Evolutionary conservation across 35 echinoderm and acorn worm species (phyloP).

Genomic region (Ophioderma brevispina): DNA sequence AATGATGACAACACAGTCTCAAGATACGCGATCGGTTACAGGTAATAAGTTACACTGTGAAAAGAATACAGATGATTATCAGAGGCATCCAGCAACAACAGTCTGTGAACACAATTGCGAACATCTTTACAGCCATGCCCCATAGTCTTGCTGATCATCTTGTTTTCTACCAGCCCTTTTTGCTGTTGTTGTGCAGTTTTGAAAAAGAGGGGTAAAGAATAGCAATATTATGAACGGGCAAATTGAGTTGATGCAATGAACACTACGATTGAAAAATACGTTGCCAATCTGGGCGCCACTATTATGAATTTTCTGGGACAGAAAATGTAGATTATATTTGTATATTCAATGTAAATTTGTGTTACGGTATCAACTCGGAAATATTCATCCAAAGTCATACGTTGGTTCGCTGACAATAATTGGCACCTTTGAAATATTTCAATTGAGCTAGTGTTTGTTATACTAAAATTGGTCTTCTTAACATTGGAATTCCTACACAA

Average conservation of each 20-base stretch:
- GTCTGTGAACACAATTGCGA: not conserved
- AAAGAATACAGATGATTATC: not conserved
- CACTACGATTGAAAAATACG: not conserved
- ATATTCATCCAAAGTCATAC: not conserved
- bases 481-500: not conserved
- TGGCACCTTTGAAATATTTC: no score
- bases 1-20: not conserved
- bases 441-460: not conserved
- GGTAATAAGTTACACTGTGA: not conserved
- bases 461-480: not conserved
- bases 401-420: no score
- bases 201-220: not conserved
- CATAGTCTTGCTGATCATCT: not conserved
- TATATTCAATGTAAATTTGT: not conserved
- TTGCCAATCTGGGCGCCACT: not conserved
- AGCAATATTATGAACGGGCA: not conserved
- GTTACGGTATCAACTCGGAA: not conserved
- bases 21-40: no score
- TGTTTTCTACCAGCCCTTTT: not conserved
- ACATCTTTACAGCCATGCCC: not conserved
- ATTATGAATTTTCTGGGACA: not conserved
- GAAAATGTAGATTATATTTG: not conserved
- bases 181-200: not conserved
- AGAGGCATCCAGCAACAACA: not conserved
- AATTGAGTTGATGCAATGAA: not conserved